Conservation (phyloP, 2,113 vertebrate species). For the Thunnus thynnus region DNA sequence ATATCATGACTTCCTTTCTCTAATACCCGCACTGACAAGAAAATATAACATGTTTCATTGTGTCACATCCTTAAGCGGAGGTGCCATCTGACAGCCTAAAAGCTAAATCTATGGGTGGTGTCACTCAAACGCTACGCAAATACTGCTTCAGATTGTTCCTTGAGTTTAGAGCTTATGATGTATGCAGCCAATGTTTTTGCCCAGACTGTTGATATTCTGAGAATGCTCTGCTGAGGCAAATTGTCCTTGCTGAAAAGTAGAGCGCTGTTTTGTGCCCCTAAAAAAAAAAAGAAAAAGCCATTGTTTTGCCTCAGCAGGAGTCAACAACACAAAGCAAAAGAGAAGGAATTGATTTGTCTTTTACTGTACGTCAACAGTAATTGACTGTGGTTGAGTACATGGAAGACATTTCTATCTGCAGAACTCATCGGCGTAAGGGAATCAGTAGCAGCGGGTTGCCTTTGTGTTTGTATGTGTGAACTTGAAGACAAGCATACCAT, state of each 20-base stretch:
- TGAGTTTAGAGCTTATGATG: constrained; percentile 52
- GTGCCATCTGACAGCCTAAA: constrained; percentile 64
- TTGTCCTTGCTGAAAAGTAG: constrained; percentile 67
- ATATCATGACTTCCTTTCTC: constrained; percentile 50
- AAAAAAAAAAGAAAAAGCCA: constrained; percentile 41
- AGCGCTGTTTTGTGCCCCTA: constrained; percentile 50
- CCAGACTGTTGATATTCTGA: constrained; percentile 62
- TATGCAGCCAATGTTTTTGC: constrained; percentile 64
- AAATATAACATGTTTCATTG: constrained; percentile 63
- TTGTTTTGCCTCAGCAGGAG: constrained; percentile 64
- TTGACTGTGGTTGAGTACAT: constrained; percentile 70
- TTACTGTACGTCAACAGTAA: constrained; percentile 75
- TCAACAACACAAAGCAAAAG: constrained; percentile 54
- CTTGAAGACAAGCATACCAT: background rate
- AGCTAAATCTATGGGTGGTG: constrained; percentile 61
- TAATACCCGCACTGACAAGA: constrained; percentile 65
- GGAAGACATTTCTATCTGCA: constrained; percentile 55
- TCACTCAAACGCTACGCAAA: constrained; percentile 51
- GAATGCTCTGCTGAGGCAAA: constrained; percentile 48
- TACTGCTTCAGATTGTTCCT: constrained; percentile 40
- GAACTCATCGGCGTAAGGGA: constrained; percentile 46
- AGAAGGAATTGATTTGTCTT: constrained; percentile 70
- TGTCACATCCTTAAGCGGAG: constrained; percentile 54
- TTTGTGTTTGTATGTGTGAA: constrained; percentile 29
- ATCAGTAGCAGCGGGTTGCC: constrained; percentile 56